phyloP scores from a whole-genome alignment of 2,888 invertebrate genomes.

The Dilophus febrilis region DNA sequence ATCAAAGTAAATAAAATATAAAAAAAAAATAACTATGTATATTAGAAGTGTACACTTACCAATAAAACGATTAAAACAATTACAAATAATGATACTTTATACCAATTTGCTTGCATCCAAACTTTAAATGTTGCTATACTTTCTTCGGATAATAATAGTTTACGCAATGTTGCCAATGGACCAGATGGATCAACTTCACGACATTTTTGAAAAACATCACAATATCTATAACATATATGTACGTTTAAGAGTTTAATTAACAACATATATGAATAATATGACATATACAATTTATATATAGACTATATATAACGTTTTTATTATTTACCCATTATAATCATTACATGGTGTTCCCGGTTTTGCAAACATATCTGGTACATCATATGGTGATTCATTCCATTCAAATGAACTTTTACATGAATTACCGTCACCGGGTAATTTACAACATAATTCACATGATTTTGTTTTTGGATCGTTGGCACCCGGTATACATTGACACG shows the following conservation, averaged over 20 bases:
- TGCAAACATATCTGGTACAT: conserved; percentile 84
- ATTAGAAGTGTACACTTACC: conserved; percentile 40
- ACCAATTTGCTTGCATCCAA: conserved; percentile 84
- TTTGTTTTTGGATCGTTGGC: conserved; percentile 65
- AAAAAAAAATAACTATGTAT: too few relatives aligned
- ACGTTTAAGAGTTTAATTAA: neutral
- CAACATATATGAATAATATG: neutral
- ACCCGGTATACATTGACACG: conserved; percentile 79
- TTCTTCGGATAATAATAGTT: conserved; percentile 72
- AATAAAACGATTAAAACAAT: conserved; percentile 56
- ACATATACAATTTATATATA: conserved; percentile 8
- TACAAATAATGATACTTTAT: conserved; percentile 62
- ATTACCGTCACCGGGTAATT: conserved; percentile 62
- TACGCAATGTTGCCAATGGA: conserved; percentile 73
- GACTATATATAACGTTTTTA: conserved; percentile 9
- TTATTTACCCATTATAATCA: conserved; percentile 62
- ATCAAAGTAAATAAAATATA: too few relatives aligned
- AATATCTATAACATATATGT: conserved; percentile 31
- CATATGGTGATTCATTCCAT: conserved; percentile 77
- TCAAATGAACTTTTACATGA: conserved; percentile 77
- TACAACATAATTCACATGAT: conserved; percentile 86
- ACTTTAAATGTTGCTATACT: conserved; percentile 74
- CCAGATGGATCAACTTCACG: conserved; percentile 88
- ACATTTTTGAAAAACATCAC: conserved; percentile 56
- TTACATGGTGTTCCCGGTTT: conserved; percentile 90